Conservation (phyloP, 2,113 vertebrate species). For the Oryzias melastigma region DNA sequence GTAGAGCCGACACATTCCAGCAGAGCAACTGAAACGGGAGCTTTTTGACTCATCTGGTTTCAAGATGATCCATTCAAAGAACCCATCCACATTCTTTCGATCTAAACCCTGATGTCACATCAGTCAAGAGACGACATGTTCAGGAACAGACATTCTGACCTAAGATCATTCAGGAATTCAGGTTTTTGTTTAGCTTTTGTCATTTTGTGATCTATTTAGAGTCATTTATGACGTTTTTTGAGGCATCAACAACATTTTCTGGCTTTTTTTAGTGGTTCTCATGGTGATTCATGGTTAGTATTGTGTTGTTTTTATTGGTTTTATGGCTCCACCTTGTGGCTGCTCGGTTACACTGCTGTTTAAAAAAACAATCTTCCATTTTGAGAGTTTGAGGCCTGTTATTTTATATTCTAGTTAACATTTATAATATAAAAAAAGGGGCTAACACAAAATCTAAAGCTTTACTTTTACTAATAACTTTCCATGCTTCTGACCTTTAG, state of each 20-base stretch:
- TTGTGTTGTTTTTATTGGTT: not conserved
- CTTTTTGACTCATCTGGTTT: not conserved
- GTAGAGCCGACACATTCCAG: not conserved
- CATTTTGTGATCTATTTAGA: not conserved
- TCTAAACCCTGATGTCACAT: not conserved
- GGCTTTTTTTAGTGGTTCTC: not conserved
- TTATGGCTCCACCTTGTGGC: constrained; percentile 67
- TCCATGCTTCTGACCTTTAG: no score
- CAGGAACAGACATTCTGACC: no score
- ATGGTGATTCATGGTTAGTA: not conserved
- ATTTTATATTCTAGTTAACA: not conserved
- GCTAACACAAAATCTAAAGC: no score
- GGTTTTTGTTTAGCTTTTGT: not conserved
- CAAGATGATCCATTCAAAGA: not conserved
- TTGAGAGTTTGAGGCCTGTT: constrained; percentile 34
- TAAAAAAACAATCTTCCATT: constrained; percentile 45
- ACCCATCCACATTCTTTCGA: not conserved
- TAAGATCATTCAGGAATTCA: no score
- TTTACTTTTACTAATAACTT: no score
- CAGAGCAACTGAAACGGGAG: not conserved
- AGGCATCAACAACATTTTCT: not conserved
- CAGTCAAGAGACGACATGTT: no score
- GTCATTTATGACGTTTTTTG: not conserved
- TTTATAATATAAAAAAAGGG: no score
- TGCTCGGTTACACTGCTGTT: not conserved